Conservation (phyloP, 2,797 vertebrate genomes). For the Hirundo rustica region DNA sequence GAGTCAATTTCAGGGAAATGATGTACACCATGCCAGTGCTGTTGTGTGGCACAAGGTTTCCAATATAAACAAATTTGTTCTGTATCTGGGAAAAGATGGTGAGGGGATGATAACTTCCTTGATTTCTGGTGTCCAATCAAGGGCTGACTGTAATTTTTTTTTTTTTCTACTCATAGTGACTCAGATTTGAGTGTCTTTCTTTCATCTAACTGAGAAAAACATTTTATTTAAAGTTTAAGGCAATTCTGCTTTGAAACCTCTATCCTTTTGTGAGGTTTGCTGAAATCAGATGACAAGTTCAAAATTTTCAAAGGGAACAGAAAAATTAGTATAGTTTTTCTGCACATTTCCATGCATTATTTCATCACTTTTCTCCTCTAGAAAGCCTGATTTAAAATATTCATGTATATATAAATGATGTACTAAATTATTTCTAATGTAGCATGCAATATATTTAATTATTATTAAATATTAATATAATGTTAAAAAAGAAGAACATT, state of each 20-base stretch:
- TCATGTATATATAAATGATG: background rate
- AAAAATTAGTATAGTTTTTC: background rate
- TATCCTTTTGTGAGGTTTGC: background rate
- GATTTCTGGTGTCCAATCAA: background rate
- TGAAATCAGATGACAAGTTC: background rate
- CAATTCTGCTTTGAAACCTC: background rate
- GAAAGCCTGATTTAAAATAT: background rate
- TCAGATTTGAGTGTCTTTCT: background rate
- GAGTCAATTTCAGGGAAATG: background rate
- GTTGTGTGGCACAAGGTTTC: background rate
- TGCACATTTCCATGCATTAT: background rate
- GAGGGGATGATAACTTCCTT: background rate
- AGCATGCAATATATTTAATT: background rate
- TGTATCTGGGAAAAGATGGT: background rate
- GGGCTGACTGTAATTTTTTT: background rate
- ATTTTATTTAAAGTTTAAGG: background rate
- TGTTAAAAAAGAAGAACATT: background rate
- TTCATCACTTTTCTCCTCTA: background rate
- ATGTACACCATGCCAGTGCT: background rate
- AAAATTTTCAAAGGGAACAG: background rate
- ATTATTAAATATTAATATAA: conserved; percentile 16
- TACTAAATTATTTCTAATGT: background rate
- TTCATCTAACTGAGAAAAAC: background rate
- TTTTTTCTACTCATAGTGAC: background rate
- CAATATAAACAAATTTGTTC: background rate